A percentile compares a stretch with the other conserved stretches of the same genome.
phyloP scores from a whole-genome alignment of 1,140 invertebrate genomes.

The Hypothenemus hampei region DNA sequence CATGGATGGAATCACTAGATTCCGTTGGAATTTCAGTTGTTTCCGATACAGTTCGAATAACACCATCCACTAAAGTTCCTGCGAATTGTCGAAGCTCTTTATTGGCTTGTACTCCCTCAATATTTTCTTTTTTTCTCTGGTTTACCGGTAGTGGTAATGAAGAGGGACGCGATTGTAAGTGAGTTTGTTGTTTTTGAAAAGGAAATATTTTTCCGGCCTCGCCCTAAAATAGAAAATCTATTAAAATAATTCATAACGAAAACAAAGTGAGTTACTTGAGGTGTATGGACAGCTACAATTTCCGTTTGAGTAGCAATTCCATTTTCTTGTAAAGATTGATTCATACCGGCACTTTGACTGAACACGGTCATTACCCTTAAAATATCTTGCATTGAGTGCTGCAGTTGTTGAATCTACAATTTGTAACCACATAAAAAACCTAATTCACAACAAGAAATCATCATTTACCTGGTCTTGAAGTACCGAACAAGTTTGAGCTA shows the following conservation, averaged over 20 bases:
- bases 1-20: neutral
- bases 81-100: constrained; percentile 42
- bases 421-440: no score
- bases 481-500: constrained; percentile 49
- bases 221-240: constrained; percentile 31
- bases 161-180: constrained; percentile 43
- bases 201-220: constrained; percentile 43
- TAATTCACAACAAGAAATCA: constrained; percentile 33
- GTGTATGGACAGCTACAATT: constrained; percentile 68
- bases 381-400: constrained; percentile 70
- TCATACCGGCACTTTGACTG: constrained; percentile 48
- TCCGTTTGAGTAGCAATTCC: constrained; percentile 71
- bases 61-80: constrained; percentile 41
- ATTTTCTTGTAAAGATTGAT: constrained; percentile 45
- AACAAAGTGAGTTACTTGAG: constrained; percentile 46
- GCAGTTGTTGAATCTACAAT: constrained; percentile 65
- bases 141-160: constrained; percentile 41
- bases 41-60: constrained; percentile 43
- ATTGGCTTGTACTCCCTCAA: constrained; percentile 20
- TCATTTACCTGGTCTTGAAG: constrained; percentile 49
- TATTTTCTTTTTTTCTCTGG: constrained; percentile 37
- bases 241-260: neutral
- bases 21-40: constrained; percentile 1
- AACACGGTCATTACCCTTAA: constrained; percentile 60
- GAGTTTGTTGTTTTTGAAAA: constrained; percentile 40